Evolutionary conservation across 2,113 vertebrate species (phyloP), one percentile per base, ranked within the genome.

Genomic region (Chroicocephalus ridibundus): DNA sequence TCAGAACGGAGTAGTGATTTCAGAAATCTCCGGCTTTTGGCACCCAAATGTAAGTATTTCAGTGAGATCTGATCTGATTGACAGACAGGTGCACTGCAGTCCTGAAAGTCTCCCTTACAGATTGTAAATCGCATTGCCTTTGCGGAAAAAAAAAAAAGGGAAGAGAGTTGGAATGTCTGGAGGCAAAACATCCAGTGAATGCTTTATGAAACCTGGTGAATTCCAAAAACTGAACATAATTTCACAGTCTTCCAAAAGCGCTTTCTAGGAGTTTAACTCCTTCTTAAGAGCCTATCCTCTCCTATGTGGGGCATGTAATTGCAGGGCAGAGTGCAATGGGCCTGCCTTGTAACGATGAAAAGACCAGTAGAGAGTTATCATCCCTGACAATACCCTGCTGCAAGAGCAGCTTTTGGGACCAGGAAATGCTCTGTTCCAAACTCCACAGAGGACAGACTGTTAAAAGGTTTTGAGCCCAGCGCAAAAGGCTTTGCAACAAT

Each of bases 401-500:
- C 31, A 24, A 47, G 52, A 80, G 17, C 6, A 1, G 58, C 52
- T 61, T 40, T 51, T 1, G 5, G 76, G 22, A 42, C 44, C 7
- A 29, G 51, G 90, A 88, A 68, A 51, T n/a, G 47, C 10, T 66
- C 66, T 65, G 11, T 54, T 62, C 62, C 71, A 42, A 95, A 26
- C 11, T 18, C 55, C 36, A 18, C 27, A 32, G 79, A 70, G 74
- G 22, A 58, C 9, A 85, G 69, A 31, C 25, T 51, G 58, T 66
- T 80, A 58, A 78, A 94, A 78, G 60, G 46, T 38, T 95, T 90
- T n/a, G 22, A 92, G 66, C 22, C 54, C 36, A 27, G 58, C 1
- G 36, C 81, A 83, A 94, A 82, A 93, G 66, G 36, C 85, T 82
- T 70, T 75, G 60, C 55, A 93, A 95, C 90, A 96, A 96, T 95